Evolutionary conservation across 2,113 vertebrate genomes (phyloP).

Genomic region (Beaufortia kweichowensis): DNA sequence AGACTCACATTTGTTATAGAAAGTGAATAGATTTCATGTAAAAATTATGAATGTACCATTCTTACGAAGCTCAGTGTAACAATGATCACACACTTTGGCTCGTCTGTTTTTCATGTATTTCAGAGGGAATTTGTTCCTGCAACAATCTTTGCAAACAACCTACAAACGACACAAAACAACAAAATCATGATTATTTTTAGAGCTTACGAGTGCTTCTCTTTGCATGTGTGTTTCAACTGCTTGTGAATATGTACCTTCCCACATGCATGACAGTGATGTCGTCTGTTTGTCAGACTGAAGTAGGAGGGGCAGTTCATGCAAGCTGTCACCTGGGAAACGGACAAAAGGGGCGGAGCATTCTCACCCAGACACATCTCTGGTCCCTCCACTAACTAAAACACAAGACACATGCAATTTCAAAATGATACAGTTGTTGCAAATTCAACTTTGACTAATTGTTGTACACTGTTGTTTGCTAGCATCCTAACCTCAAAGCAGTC

Average conservation of each 20-base stretch:
- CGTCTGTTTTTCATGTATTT: conserved; percentile 94
- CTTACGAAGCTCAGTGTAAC: conserved; percentile 86
- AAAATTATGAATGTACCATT: conserved; percentile 70
- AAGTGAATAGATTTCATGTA: no score
- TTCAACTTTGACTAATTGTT: neutral
- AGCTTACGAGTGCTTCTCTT: neutral
- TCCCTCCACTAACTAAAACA: conserved; percentile 27
- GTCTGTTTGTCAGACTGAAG: conserved; percentile 90
- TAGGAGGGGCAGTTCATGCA: conserved; percentile 96
- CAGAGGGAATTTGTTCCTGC: conserved; percentile 91
- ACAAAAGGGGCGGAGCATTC: conserved; percentile 86
- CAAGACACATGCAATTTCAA: neutral
- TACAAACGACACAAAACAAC: conserved; percentile 57
- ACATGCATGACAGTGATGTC: conserved; percentile 94
- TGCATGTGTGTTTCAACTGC: neutral
- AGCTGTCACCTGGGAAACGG: conserved; percentile 90
- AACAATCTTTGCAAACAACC: conserved; percentile 94
- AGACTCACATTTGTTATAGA: no score
- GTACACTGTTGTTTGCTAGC: neutral
- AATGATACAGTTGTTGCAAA: neutral
- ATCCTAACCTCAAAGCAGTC: conserved; percentile 31
- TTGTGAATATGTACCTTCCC: conserved; percentile 82
- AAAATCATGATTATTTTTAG: neutral
- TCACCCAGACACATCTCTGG: conserved; percentile 76
- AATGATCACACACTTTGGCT: conserved; percentile 94